Evolutionary conservation across 2,797 vertebrate species (phyloP).

Genomic region (Columba guinea): DNA sequence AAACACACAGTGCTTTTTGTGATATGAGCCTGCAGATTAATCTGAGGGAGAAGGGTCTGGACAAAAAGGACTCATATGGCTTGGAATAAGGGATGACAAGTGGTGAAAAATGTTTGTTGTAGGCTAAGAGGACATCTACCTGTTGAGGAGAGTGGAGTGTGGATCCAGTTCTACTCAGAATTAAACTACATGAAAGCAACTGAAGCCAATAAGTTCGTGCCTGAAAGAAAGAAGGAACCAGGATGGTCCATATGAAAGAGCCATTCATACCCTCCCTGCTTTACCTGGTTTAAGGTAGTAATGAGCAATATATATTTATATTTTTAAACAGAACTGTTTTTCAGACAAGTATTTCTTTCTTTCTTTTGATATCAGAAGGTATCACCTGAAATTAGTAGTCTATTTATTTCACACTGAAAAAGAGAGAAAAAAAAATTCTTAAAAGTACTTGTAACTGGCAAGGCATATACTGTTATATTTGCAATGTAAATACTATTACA

Average conservation of each 20-base stretch:
- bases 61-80: not conserved
- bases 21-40: not conserved
- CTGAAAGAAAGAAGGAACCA: not conserved
- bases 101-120: not conserved
- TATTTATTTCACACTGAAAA: not conserved
- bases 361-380: not conserved
- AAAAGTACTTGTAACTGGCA: not conserved
- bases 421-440: not conserved
- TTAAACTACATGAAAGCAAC: not conserved
- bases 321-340: not conserved
- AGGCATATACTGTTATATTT: not conserved
- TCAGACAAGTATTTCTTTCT: not conserved
- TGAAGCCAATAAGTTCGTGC: not conserved
- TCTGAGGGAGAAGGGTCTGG: not conserved
- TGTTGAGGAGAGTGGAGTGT: not conserved
- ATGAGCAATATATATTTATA: not conserved
- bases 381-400: not conserved
- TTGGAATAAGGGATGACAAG: not conserved
- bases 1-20: not conserved
- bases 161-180: not conserved
- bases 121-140: not conserved
- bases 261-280: not conserved
- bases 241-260: not conserved
- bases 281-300: conserved; percentile 28
- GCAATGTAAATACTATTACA: not conserved